Percentiles rank a stretch among this genome's conserved stretches.
Conservation (phyloP, 2,797 vertebrate genomes). For the Acanthurus tractus region DNA sequence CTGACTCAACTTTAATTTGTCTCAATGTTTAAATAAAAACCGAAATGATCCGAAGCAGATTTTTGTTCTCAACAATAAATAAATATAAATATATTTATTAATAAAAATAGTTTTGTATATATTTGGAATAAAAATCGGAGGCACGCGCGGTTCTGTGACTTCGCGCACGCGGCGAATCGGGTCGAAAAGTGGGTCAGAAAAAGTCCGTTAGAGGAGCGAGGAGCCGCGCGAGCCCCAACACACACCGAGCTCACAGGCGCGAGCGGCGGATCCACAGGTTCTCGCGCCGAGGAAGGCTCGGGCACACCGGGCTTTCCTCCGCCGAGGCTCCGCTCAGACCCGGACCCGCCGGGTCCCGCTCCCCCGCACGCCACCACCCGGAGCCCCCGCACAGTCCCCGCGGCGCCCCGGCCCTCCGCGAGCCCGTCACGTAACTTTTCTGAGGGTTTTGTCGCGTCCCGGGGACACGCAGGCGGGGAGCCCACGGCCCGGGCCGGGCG, state of each 20-base stretch:
- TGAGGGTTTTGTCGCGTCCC: not conserved
- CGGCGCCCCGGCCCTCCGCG: not conserved
- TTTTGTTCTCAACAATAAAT: too few relatives aligned
- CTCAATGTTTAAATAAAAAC: too few relatives aligned
- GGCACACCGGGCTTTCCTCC: not conserved
- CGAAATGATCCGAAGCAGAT: too few relatives aligned
- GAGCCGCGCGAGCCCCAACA: too few relatives aligned
- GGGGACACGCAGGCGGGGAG: not conserved
- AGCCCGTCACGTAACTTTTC: slow-evolving; percentile 24
- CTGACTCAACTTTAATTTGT: not conserved
- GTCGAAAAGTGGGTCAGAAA: too few relatives aligned
- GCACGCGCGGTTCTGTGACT: not conserved
- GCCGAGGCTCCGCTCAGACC: not conserved
- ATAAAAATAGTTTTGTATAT: too few relatives aligned
- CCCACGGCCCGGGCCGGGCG: not conserved
- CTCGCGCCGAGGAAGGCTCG: not conserved
- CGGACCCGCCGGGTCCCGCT: not conserved
- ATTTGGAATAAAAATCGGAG: too few relatives aligned
- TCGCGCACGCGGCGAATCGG: too few relatives aligned
- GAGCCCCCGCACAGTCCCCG: not conserved
- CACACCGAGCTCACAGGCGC: too few relatives aligned
- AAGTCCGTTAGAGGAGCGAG: too few relatives aligned
- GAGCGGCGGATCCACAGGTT: slow-evolving; percentile 16
- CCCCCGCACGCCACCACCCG: not conserved
- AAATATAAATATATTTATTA: too few relatives aligned